Percentiles rank a stretch among this genome's conserved stretches.
These are phyloP conservation scores for Stramonita haemastoma DNA, from an alignment of 2,888 invertebrate species.

Conservation along the genomic window DNA sequence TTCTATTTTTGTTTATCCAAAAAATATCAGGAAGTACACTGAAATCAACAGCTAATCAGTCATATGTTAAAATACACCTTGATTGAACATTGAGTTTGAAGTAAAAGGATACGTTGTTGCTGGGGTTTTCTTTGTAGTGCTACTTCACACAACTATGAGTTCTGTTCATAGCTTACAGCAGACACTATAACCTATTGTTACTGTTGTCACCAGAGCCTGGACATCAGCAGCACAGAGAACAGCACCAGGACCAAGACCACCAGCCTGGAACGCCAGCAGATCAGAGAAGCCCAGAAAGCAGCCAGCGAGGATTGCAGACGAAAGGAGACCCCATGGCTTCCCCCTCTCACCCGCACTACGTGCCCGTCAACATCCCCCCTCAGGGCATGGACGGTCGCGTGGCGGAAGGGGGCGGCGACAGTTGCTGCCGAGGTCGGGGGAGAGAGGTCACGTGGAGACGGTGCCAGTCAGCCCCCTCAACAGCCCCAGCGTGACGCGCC, in stretches of 20 bases:
- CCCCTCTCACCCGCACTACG: constrained; percentile 44
- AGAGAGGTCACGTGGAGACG: constrained; percentile 41
- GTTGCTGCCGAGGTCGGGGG: constrained; percentile 16
- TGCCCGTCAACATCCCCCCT: constrained; percentile 51
- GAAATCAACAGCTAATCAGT: too few species aligned
- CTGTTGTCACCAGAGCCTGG: constrained; percentile 33
- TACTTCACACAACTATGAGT: too few species aligned
- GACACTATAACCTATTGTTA: background rate
- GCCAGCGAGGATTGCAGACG: constrained; percentile 38
- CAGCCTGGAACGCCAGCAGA: constrained; percentile 11
- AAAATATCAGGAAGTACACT: too few species aligned
- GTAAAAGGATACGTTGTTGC: too few species aligned
- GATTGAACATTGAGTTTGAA: too few species aligned
- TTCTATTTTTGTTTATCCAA: too few species aligned
- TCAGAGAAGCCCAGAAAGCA: constrained; percentile 39
- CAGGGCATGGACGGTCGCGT: constrained; percentile 40
- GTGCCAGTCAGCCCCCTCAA: constrained; percentile 51
- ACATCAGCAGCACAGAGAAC: constrained; percentile 47
- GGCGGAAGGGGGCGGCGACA: constrained; percentile 36
- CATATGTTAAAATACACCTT: too few species aligned
- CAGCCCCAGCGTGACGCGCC: constrained; percentile 50
- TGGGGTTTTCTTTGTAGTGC: too few species aligned
- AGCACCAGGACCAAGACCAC: constrained; percentile 43
- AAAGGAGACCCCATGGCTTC: constrained; percentile 28
- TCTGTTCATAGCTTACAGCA: background rate